Percentiles rank a stretch among this genome's conserved stretches.
These are phyloP conservation scores for Geodia barretti DNA, from an alignment of 37 sponge, comb jelly and placozoan genomes.

Conservation along the genomic window DNA sequence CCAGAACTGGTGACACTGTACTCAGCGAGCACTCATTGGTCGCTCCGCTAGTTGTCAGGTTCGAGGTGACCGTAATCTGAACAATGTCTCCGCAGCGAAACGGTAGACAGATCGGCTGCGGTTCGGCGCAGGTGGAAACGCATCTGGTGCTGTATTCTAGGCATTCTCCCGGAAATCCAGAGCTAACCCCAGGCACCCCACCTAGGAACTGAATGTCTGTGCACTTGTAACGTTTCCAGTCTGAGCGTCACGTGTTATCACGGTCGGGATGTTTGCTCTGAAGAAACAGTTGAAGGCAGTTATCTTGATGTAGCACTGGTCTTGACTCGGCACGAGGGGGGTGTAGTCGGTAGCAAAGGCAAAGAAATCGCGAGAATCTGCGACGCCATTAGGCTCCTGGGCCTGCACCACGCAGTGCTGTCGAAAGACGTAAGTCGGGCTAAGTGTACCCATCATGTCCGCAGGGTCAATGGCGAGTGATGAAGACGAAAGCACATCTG, in stretches of 20 bases:
- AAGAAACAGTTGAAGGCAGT: background rate
- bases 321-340: background rate
- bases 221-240: background rate
- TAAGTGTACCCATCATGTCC: background rate
- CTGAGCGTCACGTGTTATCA: background rate
- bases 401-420: background rate
- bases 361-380: background rate
- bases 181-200: background rate
- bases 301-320: background rate
- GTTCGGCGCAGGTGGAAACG: background rate
- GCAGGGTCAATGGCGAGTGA: background rate
- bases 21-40: background rate
- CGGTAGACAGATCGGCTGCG: conserved; percentile 8
- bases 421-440: background rate
- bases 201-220: background rate
- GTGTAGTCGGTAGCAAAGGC: background rate
- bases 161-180: background rate
- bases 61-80: background rate
- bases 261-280: background rate
- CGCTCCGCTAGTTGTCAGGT: background rate
- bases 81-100: conserved; percentile 2
- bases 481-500: no score
- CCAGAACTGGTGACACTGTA: background rate
- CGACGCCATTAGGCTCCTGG: background rate
- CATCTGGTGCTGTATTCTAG: background rate